These are phyloP conservation scores for Lydus trimaculatus DNA, from an alignment of 2,888 invertebrate genomes.

Conservation along the genomic window DNA sequence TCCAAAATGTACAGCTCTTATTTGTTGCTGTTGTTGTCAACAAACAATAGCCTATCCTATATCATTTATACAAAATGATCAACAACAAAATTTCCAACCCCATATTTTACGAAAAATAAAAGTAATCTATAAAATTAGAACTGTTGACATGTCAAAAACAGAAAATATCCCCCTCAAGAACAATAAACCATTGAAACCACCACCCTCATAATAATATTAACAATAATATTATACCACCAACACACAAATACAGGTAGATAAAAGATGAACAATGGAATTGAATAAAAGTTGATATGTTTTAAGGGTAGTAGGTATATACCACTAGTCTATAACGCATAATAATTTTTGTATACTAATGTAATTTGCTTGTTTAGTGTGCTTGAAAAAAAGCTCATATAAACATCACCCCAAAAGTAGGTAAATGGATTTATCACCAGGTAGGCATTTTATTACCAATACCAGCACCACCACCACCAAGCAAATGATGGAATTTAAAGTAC, in stretches of 20 bases:
- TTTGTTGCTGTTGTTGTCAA: no score
- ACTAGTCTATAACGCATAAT: neutral
- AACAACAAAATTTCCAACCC: no score
- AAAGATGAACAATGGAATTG: neutral
- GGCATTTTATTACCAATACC: no score
- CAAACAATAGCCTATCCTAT: no score
- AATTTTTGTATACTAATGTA: neutral
- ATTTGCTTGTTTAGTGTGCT: neutral
- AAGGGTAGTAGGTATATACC: neutral
- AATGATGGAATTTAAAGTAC: no score
- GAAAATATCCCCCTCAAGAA: neutral
- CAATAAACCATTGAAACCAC: neutral
- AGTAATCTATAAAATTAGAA: neutral
- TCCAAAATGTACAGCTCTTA: no score
- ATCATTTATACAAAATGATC: no score
- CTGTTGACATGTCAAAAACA: neutral
- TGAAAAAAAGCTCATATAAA: no score
- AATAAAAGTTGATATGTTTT: neutral
- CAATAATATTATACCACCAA: neutral
- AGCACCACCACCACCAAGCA: no score
- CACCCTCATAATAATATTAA: neutral
- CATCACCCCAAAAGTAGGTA: no score
- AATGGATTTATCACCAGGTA: no score
- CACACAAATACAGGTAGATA: neutral
- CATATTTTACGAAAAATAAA: no score